phyloP scores from a whole-genome alignment of 2,888 invertebrate species.

The Lamproptera curius region DNA sequence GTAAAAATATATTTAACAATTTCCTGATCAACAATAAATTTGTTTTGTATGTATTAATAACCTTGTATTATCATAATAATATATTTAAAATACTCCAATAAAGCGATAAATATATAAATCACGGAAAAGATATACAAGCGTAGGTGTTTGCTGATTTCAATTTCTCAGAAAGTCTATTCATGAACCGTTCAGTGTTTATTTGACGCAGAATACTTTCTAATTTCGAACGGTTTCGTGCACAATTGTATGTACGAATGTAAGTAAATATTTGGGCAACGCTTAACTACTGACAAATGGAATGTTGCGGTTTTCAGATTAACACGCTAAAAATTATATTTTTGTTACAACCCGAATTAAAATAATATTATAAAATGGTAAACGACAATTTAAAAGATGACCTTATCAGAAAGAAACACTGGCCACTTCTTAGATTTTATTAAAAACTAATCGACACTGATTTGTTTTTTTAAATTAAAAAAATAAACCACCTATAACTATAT shows the following conservation, averaged over 20 bases:
- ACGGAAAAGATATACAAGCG: background rate
- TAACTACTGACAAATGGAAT: too few relatives aligned
- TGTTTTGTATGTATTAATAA: background rate
- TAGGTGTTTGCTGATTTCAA: background rate
- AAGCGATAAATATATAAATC: background rate
- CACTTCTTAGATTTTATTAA: too few relatives aligned
- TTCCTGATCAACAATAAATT: background rate
- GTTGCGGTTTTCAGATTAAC: too few relatives aligned
- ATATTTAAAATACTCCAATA: background rate
- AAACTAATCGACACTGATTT: too few relatives aligned
- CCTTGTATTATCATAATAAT: background rate
- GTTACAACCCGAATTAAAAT: too few relatives aligned
- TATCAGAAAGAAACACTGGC: too few relatives aligned
- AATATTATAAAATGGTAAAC: too few relatives aligned
- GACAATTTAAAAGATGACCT: too few relatives aligned
- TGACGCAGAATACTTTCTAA: conserved; percentile 16
- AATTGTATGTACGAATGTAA: background rate
- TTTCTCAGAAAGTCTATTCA: conserved; percentile 10
- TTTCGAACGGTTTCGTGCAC: background rate
- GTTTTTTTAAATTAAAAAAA: too few relatives aligned
- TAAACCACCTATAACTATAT: too few relatives aligned
- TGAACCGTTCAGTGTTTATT: conserved; percentile 3
- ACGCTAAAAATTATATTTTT: too few relatives aligned
- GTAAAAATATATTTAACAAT: background rate
- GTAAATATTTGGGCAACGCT: conserved; percentile 11